These are phyloP conservation scores for Xestoiulus laeticollis DNA, from an alignment of 2,888 invertebrate genomes.

Conservation along the genomic window DNA sequence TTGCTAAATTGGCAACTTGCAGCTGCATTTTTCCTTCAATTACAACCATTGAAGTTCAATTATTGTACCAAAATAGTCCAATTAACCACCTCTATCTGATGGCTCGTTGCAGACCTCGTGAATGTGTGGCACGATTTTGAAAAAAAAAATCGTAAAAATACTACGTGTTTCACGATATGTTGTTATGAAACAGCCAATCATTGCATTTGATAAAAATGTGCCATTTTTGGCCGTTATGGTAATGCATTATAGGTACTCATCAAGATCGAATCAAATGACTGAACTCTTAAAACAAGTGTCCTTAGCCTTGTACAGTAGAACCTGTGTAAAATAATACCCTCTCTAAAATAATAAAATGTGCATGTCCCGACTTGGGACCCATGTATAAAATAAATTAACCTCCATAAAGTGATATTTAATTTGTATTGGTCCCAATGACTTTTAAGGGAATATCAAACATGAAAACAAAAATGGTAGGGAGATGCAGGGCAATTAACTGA, in stretches of 20 bases:
- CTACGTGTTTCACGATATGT: background rate
- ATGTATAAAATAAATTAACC: no score
- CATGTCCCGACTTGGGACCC: no score
- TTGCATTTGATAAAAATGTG: background rate
- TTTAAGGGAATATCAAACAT: no score
- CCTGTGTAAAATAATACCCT: no score
- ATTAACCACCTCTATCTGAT: background rate
- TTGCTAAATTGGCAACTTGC: constrained; percentile 4
- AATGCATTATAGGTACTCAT: background rate
- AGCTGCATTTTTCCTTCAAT: constrained; percentile 5
- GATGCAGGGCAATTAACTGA: no score
- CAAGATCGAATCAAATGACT: background rate
- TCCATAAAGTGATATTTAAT: no score
- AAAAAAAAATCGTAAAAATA: background rate
- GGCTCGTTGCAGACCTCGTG: background rate
- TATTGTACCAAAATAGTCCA: background rate
- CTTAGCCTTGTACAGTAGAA: no score
- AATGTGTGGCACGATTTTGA: background rate
- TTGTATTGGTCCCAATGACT: no score
- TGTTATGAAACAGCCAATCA: background rate
- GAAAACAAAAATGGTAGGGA: no score
- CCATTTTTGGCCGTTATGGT: background rate
- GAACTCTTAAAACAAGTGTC: no score
- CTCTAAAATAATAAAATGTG: no score
- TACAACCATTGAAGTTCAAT: constrained; percentile 12